Percentiles rank a stretch among this genome's conserved stretches.
Evolutionary conservation across 2,113 vertebrate species (phyloP).

Genomic region (Atractosteus spatula): DNA sequence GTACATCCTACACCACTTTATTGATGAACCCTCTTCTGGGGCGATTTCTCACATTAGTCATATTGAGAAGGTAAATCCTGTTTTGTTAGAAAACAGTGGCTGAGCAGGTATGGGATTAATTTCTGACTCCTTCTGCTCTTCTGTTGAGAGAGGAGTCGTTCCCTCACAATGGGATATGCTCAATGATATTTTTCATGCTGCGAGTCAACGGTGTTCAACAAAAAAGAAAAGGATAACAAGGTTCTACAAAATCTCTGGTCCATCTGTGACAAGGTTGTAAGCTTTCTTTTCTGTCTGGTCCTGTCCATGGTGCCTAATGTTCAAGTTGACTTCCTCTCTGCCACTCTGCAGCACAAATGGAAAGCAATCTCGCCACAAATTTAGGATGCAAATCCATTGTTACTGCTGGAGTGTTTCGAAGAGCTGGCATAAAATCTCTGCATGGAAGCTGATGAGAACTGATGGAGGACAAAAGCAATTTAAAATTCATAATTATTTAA

Average conservation of each 20-base stretch:
- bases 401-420: not conserved
- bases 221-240: not conserved
- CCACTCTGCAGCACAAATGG: not conserved
- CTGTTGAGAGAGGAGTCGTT: not conserved
- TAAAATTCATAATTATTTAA: constrained; percentile 15
- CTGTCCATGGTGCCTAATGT: not conserved
- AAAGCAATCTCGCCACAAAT: not conserved
- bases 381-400: constrained; percentile 7
- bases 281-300: not conserved
- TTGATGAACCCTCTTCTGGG: not conserved
- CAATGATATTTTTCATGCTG: constrained; percentile 2
- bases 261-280: not conserved
- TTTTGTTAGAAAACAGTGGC: not conserved
- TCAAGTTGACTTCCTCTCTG: not conserved
- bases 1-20: not conserved
- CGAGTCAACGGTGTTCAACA: not conserved
- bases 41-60: not conserved
- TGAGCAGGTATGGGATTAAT: not conserved
- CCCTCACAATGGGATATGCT: not conserved
- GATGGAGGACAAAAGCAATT: constrained; percentile 4
- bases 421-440: constrained; percentile 7
- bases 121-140: not conserved
- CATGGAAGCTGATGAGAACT: constrained; percentile 10
- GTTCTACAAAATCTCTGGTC: not conserved
- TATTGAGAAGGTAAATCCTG: not conserved